Evolutionary conservation across 2,113 vertebrate genomes (phyloP), one percentile per base, ranked within the genome.

Genomic region (Illadopsis cleaveri): DNA sequence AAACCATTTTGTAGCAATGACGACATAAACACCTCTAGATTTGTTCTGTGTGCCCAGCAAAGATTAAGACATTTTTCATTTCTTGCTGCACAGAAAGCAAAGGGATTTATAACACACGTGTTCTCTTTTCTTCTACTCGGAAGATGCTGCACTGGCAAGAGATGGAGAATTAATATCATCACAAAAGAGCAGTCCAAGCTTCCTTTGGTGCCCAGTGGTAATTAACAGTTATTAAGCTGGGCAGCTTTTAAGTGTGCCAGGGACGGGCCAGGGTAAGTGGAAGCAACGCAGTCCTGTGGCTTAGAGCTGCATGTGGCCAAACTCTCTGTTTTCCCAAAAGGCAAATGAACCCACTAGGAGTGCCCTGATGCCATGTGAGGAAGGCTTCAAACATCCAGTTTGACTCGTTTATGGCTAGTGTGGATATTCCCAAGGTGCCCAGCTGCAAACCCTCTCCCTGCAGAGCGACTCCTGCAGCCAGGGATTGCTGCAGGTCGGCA

Each of bases 141-240:
- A 70, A 86, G 76, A 61, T 78, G 68, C 60, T 31, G 5, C 9
- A 51, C 47, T 62, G 80, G 83, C 82, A 77, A 45, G n/a, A 78
- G 76, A 78, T 37, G n/a, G 90, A 93, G 78, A 71, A 69, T 40
- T 9, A 90, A 95, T 56, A 71, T 4, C 42, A 62, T 51, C 68
- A 70, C 21, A 3, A 69, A 91, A 96, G 75, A 87, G 71, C 65
- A 96, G 77, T 12, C 77, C 77, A 83, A 79, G 91, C 86, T 86
- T 91, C 77, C 89, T 68, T 92, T 79, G 53, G 91, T 76, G 57
- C 77, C 53, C 86, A 19, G 85, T n/a, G 40, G 64, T 89, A 90
- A 96, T 97, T 95, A 94, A 64, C 12, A 93, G 54, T 89, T 92
- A 94, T 92, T 90, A 95, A 92, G 10, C 28, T 47, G 56, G 69